These are phyloP conservation scores for Rhynchomys soricoides DNA, from an alignment of 2,113 vertebrate species.

Conservation along the genomic window DNA sequence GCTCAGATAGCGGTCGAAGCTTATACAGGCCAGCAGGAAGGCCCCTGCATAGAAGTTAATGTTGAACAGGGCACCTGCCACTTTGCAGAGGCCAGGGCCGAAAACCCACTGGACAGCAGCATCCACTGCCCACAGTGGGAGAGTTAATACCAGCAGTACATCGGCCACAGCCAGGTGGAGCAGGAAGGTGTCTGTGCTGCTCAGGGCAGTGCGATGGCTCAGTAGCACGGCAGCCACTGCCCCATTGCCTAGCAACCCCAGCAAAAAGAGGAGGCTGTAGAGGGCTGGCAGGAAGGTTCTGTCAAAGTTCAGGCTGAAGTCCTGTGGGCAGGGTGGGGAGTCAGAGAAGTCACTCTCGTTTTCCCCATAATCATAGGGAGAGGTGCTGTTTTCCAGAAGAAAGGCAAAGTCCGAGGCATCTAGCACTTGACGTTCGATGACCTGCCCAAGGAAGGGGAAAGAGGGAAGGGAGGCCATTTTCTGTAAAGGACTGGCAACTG, in stretches of 20 bases:
- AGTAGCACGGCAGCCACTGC: slow-evolving; percentile 87
- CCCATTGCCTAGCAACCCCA: slow-evolving; percentile 90
- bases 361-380: slow-evolving; percentile 30
- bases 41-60: slow-evolving; percentile 94
- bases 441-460: slow-evolving; percentile 44
- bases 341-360: slow-evolving; percentile 29
- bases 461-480: neutral
- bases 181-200: slow-evolving; percentile 91
- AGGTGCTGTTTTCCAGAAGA: slow-evolving; percentile 54
- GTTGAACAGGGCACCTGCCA: slow-evolving; percentile 88
- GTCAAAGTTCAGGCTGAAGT: slow-evolving; percentile 81
- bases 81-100: slow-evolving; percentile 87
- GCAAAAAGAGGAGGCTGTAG: slow-evolving; percentile 86
- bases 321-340: slow-evolving; percentile 75
- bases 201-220: slow-evolving; percentile 83
- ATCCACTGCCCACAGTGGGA: slow-evolving; percentile 90
- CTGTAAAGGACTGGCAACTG: neutral
- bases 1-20: slow-evolving; percentile 92
- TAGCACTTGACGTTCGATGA: slow-evolving; percentile 42
- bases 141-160: slow-evolving; percentile 87
- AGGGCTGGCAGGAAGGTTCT: slow-evolving; percentile 86
- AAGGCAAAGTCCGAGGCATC: neutral
- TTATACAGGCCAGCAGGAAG: slow-evolving; percentile 93
- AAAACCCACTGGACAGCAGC: slow-evolving; percentile 87
- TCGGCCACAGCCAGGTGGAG: slow-evolving; percentile 91